Evolutionary conservation across 2,888 invertebrate species (phyloP).

Genomic region (Leucoma salicis): DNA sequence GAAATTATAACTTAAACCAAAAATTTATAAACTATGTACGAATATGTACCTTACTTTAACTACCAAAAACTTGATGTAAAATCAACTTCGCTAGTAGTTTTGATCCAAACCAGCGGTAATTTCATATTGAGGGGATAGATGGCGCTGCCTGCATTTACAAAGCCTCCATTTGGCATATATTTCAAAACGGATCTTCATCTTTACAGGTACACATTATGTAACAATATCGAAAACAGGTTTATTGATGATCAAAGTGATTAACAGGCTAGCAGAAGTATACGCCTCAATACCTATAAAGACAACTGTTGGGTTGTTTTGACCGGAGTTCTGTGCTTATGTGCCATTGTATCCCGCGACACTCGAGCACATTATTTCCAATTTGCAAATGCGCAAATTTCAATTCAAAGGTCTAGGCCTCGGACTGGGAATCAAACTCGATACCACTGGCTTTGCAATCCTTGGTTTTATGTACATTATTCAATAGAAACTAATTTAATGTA

Average conservation of each 20-base stretch:
- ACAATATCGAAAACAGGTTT: background rate
- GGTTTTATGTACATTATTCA: too few relatives aligned
- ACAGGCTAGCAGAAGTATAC: too few relatives aligned
- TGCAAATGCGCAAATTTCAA: too few relatives aligned
- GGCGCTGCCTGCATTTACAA: conserved; percentile 28
- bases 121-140: conserved; percentile 30
- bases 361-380: too few relatives aligned
- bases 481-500: too few relatives aligned
- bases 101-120: conserved; percentile 13
- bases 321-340: too few relatives aligned
- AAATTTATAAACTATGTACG: background rate
- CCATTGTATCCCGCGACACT: too few relatives aligned
- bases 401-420: too few relatives aligned
- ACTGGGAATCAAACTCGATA: too few relatives aligned
- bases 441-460: too few relatives aligned
- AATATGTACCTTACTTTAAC: background rate
- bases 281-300: too few relatives aligned
- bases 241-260: background rate
- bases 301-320: too few relatives aligned
- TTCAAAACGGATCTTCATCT: conserved; percentile 8
- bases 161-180: conserved; percentile 20
- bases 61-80: background rate
- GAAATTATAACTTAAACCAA: background rate
- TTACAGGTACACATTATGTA: background rate
- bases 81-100: background rate